Evolutionary conservation across 2,888 invertebrate genomes (phyloP).

Genomic region (Perizoma flavofasciatum): DNA sequence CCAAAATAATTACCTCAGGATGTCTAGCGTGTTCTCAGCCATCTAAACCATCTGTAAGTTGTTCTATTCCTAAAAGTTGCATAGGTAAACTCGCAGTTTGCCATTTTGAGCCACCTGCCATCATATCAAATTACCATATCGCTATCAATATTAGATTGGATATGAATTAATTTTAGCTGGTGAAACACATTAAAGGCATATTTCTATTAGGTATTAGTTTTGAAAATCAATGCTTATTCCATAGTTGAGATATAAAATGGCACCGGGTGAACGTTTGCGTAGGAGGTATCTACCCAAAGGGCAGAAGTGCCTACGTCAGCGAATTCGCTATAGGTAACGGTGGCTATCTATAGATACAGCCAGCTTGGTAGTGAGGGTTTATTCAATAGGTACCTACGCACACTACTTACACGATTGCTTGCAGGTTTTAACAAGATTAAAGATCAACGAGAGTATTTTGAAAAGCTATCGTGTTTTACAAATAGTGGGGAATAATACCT

Average conservation of each 20-base stretch:
- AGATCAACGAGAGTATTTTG: slow-evolving; percentile 23
- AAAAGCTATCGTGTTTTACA: slow-evolving; percentile 19
- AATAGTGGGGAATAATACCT: neutral
- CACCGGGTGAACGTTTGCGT: slow-evolving; percentile 53
- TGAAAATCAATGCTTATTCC: slow-evolving; percentile 15
- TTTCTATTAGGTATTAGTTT: neutral
- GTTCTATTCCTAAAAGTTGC: neutral
- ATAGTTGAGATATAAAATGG: slow-evolving; percentile 40
- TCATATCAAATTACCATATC: neutral
- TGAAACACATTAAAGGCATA: neutral
- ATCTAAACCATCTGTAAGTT: slow-evolving; percentile 22
- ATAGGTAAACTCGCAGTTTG: neutral
- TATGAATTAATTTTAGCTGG: neutral
- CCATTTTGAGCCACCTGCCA: neutral
- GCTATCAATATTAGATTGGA: neutral
- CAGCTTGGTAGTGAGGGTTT: slow-evolving; percentile 9
- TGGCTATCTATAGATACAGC: slow-evolving; percentile 17
- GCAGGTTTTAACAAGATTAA: slow-evolving; percentile 36
- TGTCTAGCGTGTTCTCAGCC: slow-evolving; percentile 15
- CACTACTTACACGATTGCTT: slow-evolving; percentile 29
- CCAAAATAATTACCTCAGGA: slow-evolving; percentile 14
- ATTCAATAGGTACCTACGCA: slow-evolving; percentile 12
- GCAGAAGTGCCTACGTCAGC: slow-evolving; percentile 78
- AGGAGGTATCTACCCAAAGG: slow-evolving; percentile 56
- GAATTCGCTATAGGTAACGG: slow-evolving; percentile 44